phyloP scores from a whole-genome alignment of 2,888 invertebrate species.

The Linnaemya tessellans region DNA sequence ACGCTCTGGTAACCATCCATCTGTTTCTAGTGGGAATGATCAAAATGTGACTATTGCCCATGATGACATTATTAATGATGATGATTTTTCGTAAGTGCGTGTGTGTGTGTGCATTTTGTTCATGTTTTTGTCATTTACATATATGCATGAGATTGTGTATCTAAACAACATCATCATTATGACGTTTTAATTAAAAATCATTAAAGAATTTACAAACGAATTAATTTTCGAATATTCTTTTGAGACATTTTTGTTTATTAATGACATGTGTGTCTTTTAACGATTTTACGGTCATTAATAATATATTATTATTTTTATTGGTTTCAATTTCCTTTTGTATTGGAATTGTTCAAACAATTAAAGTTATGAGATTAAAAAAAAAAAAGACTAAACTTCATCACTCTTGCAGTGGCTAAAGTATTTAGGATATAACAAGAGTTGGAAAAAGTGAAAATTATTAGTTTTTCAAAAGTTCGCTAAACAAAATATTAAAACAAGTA shows the following conservation, averaged over 20 bases:
- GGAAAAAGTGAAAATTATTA: no score
- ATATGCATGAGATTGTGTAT: not conserved
- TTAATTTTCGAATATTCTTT: conserved; percentile 33
- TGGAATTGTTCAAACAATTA: not conserved
- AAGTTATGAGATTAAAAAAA: not conserved
- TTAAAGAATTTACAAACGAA: conserved; percentile 45
- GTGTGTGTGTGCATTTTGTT: not conserved
- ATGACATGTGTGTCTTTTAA: conserved; percentile 50
- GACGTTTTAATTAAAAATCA: conserved; percentile 60
- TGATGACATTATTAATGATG: conserved; percentile 15
- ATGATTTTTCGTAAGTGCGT: not conserved
- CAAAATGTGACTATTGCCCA: not conserved
- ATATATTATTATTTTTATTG: conserved; percentile 14
- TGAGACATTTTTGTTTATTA: conserved; percentile 15
- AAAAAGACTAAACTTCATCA: not conserved
- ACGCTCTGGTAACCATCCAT: not conserved
- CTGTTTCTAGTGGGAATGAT: not conserved
- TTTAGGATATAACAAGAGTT: no score
- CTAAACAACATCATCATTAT: conserved; percentile 31
- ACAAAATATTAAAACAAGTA: no score
- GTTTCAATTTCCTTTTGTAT: not conserved
- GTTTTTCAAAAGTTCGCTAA: no score
- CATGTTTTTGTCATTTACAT: conserved; percentile 22
- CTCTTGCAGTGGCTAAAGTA: no score
- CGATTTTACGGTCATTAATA: conserved; percentile 24